These are phyloP conservation scores for Ophion obscuratus DNA, from an alignment of 2,888 invertebrate species.

Conservation along the genomic window DNA sequence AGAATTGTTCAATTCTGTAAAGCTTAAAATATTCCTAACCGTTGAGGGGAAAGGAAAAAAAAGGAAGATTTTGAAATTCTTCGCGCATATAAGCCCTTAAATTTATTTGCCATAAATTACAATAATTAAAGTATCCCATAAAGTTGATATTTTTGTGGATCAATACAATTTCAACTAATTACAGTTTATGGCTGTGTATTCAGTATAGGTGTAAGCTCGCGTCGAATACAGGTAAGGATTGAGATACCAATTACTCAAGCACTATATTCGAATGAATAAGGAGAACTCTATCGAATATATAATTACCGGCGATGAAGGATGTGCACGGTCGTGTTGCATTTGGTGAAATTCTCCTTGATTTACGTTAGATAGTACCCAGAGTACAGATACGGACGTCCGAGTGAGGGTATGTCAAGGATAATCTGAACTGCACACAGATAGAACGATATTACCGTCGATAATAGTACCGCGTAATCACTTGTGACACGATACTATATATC, in stretches of 20 bases:
- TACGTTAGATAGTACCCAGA: constrained; percentile 26
- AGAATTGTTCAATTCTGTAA: too few relatives aligned
- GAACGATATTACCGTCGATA: background rate
- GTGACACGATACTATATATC: background rate
- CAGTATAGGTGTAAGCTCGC: background rate
- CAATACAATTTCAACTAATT: background rate
- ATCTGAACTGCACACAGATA: background rate
- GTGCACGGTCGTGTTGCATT: constrained; percentile 34
- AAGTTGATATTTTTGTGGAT: background rate
- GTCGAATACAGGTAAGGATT: background rate
- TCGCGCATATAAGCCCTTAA: too few relatives aligned
- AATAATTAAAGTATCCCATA: too few relatives aligned
- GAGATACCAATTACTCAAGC: background rate
- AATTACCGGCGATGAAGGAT: background rate
- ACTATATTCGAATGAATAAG: background rate
- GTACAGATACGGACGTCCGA: constrained; percentile 14
- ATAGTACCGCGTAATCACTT: constrained; percentile 18
- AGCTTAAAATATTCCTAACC: too few relatives aligned
- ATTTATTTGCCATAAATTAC: too few relatives aligned
- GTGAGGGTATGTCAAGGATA: constrained; percentile 14
- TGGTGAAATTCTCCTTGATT: constrained; percentile 44
- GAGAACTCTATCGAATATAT: background rate
- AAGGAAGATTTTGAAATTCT: too few relatives aligned
- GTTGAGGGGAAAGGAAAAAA: too few relatives aligned
- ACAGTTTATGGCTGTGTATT: background rate